Evolutionary conservation across 2,888 invertebrate species (phyloP), one percentile per base, ranked within the genome.

Genomic region (Agrochola lota): DNA sequence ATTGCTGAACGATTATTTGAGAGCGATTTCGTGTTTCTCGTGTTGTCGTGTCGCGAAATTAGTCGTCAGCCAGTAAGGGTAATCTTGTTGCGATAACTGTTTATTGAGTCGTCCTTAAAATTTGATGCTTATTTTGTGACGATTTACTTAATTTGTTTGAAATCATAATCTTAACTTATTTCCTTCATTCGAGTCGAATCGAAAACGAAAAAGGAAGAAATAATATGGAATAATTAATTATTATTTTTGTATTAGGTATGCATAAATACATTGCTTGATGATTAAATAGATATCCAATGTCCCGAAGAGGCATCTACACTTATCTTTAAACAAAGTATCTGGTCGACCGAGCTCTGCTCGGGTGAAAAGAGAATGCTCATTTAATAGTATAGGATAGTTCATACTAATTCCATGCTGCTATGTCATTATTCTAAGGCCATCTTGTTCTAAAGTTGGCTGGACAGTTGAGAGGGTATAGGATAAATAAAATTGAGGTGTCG

Each of bases 1-100:
- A 96, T 96, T 96, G 95, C 92, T 89, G 83, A 90, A 89, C 93
- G 95, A 95, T 95, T 94, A 95, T 93, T 94, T 88, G 91, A 92
- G 91, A 94, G 91, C 93, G 93, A 92, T 91, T 93, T 92, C 86
- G 84, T 90, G 89, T 90, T 92, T 89, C 89, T 90, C 91, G 89
- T 90, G 87, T 84, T 90, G 87, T 88, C 87, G 86, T 90, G 88
- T 84, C 73, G 83, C 85, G 78, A 86, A 91, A 90, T 91, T 89
- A 85, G 87, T 81, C 84, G 80, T 77, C 77, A 81, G 88, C 76
- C 46, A 71, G 75, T 77, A 40, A 76, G 30, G 76, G 78, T 84
- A 76, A 86, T 85, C 55, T 71, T 69, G 78, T 87, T 84, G 43
- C 17, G 60, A 69, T n/a, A 35, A 11, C 43, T 71, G 62, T 70